Percentiles rank a stretch among this genome's conserved stretches.
Evolutionary conservation across 1,140 invertebrate species (phyloP).

Genomic region (Mya arenaria): DNA sequence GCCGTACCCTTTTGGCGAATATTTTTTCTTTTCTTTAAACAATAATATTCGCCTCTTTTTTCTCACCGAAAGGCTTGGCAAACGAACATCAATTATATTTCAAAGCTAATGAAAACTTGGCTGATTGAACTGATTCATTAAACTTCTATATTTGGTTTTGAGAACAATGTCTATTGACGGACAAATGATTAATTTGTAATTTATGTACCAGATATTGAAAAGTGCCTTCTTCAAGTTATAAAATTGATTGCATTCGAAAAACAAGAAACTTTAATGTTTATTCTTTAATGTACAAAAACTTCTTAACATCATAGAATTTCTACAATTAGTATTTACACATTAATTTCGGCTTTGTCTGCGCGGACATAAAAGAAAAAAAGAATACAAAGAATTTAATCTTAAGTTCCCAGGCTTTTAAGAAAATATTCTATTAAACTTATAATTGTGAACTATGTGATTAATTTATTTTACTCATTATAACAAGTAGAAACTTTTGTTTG

Average conservation of each 20-base stretch:
- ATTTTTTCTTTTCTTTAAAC: too few relatives aligned
- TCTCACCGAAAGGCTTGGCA: too few relatives aligned
- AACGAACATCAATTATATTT: too few relatives aligned
- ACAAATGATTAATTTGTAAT: slow-evolving; percentile 42
- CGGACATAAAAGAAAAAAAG: slow-evolving; percentile 47
- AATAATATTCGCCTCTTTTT: too few relatives aligned
- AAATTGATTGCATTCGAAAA: slow-evolving; percentile 53
- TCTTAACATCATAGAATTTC: slow-evolving; percentile 28
- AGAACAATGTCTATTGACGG: slow-evolving; percentile 26
- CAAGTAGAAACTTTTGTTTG: slow-evolving; percentile 49
- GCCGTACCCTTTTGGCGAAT: too few relatives aligned
- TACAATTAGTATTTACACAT: slow-evolving; percentile 47
- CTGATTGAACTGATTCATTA: too few relatives aligned
- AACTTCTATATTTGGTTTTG: slow-evolving; percentile 27
- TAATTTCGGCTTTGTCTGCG: slow-evolving; percentile 48
- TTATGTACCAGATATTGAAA: slow-evolving; percentile 34
- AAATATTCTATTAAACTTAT: slow-evolving; percentile 58
- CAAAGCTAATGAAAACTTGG: too few relatives aligned
- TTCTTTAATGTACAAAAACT: slow-evolving; percentile 11
- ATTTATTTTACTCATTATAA: slow-evolving; percentile 55
- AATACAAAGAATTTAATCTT: slow-evolving; percentile 44
- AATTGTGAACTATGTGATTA: slow-evolving; percentile 51
- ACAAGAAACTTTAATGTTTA: slow-evolving; percentile 27
- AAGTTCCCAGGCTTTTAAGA: slow-evolving; percentile 50
- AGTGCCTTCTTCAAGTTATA: neutral